Evolutionary conservation across 2,888 invertebrate genomes (phyloP).

Genomic region (Sympetrum striolatum): DNA sequence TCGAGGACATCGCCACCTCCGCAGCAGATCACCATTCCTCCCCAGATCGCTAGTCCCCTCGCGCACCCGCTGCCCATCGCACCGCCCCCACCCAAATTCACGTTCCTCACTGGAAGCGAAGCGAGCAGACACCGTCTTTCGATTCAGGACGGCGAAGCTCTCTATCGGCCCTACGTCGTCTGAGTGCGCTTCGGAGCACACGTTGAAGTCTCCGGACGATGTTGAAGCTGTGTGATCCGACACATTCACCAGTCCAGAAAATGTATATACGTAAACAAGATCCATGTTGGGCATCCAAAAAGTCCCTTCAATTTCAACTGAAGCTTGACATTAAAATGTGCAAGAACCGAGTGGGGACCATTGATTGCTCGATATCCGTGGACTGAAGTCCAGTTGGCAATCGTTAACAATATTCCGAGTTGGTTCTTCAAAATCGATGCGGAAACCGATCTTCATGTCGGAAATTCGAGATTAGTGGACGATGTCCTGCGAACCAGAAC

Average conservation of each 20-base stretch:
- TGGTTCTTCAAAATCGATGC: no score
- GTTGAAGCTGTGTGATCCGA: neutral
- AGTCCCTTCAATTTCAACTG: neutral
- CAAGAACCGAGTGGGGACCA: neutral
- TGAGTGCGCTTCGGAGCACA: conserved; percentile 53
- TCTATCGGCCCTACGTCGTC: conserved; percentile 62
- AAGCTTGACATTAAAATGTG: neutral
- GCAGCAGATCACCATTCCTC: conserved; percentile 21
- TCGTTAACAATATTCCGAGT: no score
- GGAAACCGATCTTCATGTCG: no score
- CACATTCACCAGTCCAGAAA: neutral
- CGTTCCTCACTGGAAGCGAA: neutral
- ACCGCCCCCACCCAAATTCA: conserved; percentile 19
- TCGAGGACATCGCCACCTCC: conserved; percentile 45
- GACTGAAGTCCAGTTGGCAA: neutral
- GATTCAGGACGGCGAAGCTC: conserved; percentile 55
- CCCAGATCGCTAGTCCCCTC: conserved; percentile 40
- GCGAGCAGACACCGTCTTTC: conserved; percentile 27
- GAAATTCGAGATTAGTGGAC: no score
- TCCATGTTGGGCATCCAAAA: neutral
- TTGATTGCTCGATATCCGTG: neutral
- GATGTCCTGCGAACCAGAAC: no score
- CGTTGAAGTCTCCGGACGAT: neutral
- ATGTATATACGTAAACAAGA: neutral
- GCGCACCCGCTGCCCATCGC: conserved; percentile 40